Percentiles rank a stretch among this genome's conserved stretches.
Conservation (phyloP, 2,797 vertebrate genomes). For the Darevskia mixta region DNA sequence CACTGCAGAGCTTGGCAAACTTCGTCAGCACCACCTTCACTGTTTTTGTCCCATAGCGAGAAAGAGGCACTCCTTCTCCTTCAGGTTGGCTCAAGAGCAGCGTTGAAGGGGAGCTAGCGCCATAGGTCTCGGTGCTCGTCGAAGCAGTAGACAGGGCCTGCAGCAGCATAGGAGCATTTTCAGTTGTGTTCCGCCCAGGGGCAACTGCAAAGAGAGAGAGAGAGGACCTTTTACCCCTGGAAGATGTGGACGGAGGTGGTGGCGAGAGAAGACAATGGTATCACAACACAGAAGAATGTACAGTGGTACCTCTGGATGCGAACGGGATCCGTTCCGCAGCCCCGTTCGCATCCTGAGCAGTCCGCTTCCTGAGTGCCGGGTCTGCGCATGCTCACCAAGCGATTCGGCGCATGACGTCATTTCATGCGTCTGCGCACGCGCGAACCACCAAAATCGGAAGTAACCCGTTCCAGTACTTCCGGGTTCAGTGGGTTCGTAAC, state of each 20-base stretch:
- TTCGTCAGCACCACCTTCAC: constrained; percentile 18
- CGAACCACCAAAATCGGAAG: too few species aligned
- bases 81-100: background rate
- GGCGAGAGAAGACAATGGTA: background rate
- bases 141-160: background rate
- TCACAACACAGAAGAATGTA: background rate
- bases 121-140: background rate
- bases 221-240: background rate
- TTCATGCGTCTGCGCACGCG: too few species aligned
- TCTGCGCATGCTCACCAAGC: too few species aligned
- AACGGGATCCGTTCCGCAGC: too few species aligned
- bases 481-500: too few species aligned
- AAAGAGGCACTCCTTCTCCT: background rate
- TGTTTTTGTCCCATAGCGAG: background rate
- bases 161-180: background rate
- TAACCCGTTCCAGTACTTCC: too few species aligned
- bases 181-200: too few species aligned
- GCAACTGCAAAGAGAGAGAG: background rate
- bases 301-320: too few species aligned
- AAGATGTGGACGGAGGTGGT: background rate
- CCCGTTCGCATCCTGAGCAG: too few species aligned
- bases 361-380: too few species aligned
- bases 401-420: too few species aligned
- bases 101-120: background rate
- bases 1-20: background rate